A percentile compares a stretch with the other conserved stretches of the same genome.
phyloP scores from a whole-genome alignment of 2,888 invertebrate species.

The Lutraria lutraria region DNA sequence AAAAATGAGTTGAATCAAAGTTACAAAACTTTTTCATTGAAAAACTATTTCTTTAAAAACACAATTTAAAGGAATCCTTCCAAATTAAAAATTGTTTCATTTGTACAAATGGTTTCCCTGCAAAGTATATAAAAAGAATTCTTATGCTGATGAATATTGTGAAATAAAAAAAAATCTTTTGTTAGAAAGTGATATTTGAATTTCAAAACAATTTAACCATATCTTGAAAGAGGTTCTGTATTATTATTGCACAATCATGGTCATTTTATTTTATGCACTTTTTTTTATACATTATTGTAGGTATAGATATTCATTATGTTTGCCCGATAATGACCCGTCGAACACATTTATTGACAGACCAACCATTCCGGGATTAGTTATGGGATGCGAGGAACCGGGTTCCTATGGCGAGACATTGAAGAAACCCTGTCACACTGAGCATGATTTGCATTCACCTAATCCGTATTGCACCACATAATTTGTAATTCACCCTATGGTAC shows the following conservation, averaged over 20 bases:
- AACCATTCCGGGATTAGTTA: background rate
- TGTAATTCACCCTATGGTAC: background rate
- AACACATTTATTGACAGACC: background rate
- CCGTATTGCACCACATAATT: background rate
- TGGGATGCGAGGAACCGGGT: background rate
- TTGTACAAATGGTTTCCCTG: no score
- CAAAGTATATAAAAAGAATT: no score
- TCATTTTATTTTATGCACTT: constrained; percentile 18
- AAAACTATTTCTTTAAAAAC: no score
- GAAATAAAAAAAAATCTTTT: no score
- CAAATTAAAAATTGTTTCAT: no score
- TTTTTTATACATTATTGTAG: background rate
- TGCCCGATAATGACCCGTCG: background rate
- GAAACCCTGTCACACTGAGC: background rate
- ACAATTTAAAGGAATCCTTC: no score
- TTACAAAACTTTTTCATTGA: no score
- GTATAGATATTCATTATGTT: background rate
- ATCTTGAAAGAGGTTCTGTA: background rate
- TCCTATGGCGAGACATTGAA: background rate
- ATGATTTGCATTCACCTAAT: background rate
- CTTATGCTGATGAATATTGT: no score
- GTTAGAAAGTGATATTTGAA: no score
- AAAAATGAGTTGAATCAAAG: no score
- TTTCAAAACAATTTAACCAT: background rate
- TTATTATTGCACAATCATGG: background rate